phyloP scores from a whole-genome alignment of 2,797 vertebrate genomes.

The Anomalospiza imberbis region DNA sequence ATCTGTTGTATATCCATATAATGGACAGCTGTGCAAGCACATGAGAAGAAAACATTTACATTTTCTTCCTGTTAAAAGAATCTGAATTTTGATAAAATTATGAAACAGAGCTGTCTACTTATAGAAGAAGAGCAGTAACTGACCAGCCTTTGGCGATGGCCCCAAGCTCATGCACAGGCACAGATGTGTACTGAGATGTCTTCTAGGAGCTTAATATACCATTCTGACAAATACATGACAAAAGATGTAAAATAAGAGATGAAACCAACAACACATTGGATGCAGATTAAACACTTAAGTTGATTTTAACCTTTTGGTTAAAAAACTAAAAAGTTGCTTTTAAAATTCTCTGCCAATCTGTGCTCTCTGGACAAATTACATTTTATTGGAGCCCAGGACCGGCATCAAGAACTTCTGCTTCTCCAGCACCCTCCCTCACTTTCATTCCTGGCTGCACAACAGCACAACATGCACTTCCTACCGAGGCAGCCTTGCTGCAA shows the following conservation, averaged over 20 bases:
- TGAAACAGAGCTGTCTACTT: not conserved
- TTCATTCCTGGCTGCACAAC: not conserved
- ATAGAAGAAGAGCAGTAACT: not conserved
- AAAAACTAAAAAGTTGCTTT: not conserved
- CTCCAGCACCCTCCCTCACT: not conserved
- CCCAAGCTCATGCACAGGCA: not conserved
- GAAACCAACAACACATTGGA: not conserved
- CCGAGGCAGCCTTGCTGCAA: not conserved
- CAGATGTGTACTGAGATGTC: not conserved
- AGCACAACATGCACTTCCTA: not conserved
- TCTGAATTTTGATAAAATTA: not conserved
- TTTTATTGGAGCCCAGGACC: not conserved
- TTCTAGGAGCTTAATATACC: not conserved
- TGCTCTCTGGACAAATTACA: not conserved
- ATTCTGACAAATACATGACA: not conserved
- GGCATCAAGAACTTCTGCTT: not conserved
- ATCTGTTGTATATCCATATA: too few species aligned
- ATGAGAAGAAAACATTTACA: not conserved
- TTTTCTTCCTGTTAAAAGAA: not conserved
- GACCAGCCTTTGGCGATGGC: not conserved
- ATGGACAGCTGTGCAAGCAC: not conserved
- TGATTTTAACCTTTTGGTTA: not conserved
- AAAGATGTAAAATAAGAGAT: not conserved
- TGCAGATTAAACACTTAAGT: not conserved
- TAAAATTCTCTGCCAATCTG: not conserved